Base-by-base conservation (phyloP, 2,888 invertebrate genomes). In the Drosophila tanythrix region DNA sequence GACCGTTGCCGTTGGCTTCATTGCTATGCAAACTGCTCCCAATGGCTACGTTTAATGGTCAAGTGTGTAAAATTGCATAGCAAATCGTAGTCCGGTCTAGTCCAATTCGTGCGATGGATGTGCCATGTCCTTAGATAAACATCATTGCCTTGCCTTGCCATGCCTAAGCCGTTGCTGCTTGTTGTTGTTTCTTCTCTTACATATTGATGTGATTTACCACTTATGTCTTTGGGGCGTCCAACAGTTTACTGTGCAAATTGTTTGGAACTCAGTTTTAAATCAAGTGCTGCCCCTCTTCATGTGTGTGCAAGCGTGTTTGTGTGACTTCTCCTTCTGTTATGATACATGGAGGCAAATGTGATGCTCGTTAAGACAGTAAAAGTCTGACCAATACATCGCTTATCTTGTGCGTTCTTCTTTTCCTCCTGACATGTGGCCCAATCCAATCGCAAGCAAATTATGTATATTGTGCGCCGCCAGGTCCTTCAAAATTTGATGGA, bases 201-300 rank as follows among this genome's bases (percentile, higher is more conserved):
- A 91, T 91, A 91, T 90, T 91, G 91, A 90, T 89, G 91, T 90
- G 91, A 90, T 91, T 90, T 91, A 89, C 88, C 88, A 90, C 91
- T 90, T 82, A 83, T 87, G 82, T 82, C 88, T 90, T 79, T 88
- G 81, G 89, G 84, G 74, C 78, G 71, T 81, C 79, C 70, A 83
- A 78, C 83, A 83, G 83, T 85, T 86, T 76, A 83, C 79, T 69
- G 81, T 85, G 91, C 79, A 89, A 83, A 91, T 86, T 82, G 87
- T 88, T 88, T 89, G 90, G 77, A 88, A 84, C 88, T 90, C 90
- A 81, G 78, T 82, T 90, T 90, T 82, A 82, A 84, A 89, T 88
- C 80, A 81, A 83, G 70, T 73, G 63, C 52, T 33, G 10, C 36
- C 64, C 53, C 13, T 27, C 36, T 62, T 10, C 11, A 29, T 40